Base-by-base conservation (phyloP, 2,113 vertebrate genomes). In the Aphelocoma coerulescens region DNA sequence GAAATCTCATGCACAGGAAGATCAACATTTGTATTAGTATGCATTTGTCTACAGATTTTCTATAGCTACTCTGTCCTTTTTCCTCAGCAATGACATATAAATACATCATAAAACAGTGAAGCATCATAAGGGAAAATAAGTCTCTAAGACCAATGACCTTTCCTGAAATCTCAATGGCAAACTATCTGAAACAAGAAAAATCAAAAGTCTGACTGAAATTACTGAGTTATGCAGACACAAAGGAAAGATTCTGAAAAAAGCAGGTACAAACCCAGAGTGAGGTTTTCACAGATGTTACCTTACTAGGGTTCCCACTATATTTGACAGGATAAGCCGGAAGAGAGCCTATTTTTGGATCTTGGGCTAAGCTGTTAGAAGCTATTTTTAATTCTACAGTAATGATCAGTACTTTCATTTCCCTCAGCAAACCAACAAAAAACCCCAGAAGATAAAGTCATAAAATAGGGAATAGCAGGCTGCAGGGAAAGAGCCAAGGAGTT, bases 321-420 rank as follows among this genome's bases (percentile, higher is more conserved):
- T 95, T 92, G 92, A 97, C 96, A 96, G 96, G 92, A 96, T 95
- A 93, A 96, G 91, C 96, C 86, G 73, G 96, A 96, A 97, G 57
- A 93, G 10, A 93, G 92, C 66, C 93, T 97, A 96, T 97, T 97
- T 97, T 97, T 93, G 84, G 92, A 92, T 82, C 93, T 85, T 4
- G 6, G 77, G 73, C 89, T 96, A 97, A 96, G 95, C 94, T 94
- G 93, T 96, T 89, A 95, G 95, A 85, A 95, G 96, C 95, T 96
- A 97, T 97, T 96, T 97, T 97, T 97, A 97, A 96, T 96, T 96
- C 94, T 87, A 68, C 96, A 91, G 83, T 94, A 96, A 93, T 95
- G 95, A 94, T 97, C 92, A 93, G 93, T 95, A 95, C 91, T 96
- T 96, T 95, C 96, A 94, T 96, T 97, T 97, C 96, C 96, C 92